Base-by-base conservation (phyloP, 2,888 invertebrate species). In the Caenorhabditis afra region DNA sequence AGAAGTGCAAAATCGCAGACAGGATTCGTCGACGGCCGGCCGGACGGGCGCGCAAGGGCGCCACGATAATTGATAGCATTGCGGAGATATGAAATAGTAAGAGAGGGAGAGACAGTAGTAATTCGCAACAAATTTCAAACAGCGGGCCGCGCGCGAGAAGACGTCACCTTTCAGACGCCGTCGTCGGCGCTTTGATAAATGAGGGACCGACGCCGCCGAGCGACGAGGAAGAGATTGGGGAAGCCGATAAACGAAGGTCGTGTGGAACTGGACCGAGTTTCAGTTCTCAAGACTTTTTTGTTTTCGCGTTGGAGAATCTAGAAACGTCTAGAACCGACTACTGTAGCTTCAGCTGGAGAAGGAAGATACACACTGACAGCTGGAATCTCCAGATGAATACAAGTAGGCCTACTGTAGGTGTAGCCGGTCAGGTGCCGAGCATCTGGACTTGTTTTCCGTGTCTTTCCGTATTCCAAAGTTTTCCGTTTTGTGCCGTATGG, bases 91-190 rank as follows among this genome's bases (percentile, higher is more conserved):
- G 29, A 29, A 7, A 7, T 7, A 52, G 44, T 44, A 16, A 50
- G 16, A 22, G 3, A 22, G 11, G 47, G 39, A 35, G 39, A n/a
- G n/a, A n/a, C 14, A 41, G 50, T 50, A 39, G 18, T 47, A 7
- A 52, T 61, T 61, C 58, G 67, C 58, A 67, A 67, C 67, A 67
- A 67, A 67, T 68, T 61, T 50, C 22, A 39, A 57, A 58, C 16
- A 20, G 23, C 20, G 23, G 12, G 47, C n/a, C n/a, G 35, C 44
- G 22, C n/a, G 20, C 23, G 18, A 53, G 37, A 61, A 16, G 61
- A 49, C 67, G 67, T 67, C 67, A 67, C 37, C 49, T 67, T 67
- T 65, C 65, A 53, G 53, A 59, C 61, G 37, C 23, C 53, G 29
- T 23, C 39, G 20, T 12, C 59, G 16, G 8, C 59, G 53, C 52